A percentile compares a stretch with the other conserved stretches of the same genome.
phyloP scores from a whole-genome alignment of 2,113 vertebrate genomes.

The Abramis brama region DNA sequence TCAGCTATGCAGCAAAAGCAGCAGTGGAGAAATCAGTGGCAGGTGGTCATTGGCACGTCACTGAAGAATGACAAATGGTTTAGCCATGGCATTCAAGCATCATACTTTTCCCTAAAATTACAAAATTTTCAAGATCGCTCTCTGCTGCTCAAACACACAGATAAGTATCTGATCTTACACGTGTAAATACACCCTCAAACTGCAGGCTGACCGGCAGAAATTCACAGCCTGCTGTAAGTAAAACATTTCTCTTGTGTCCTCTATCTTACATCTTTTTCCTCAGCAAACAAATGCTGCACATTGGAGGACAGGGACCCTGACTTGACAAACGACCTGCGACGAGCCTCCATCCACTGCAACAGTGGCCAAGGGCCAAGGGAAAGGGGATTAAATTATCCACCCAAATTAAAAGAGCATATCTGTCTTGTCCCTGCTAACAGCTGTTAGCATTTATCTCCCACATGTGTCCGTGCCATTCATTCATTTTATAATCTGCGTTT shows the following conservation, averaged over 20 bases:
- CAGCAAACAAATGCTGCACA: slow-evolving; percentile 62
- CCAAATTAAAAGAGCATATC: slow-evolving; percentile 76
- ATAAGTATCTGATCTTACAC: slow-evolving; percentile 13
- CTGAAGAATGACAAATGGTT: slow-evolving; percentile 38
- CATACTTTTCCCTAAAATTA: slow-evolving; percentile 27
- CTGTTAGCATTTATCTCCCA: slow-evolving; percentile 59
- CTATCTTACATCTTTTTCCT: slow-evolving; percentile 38
- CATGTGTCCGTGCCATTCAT: slow-evolving; percentile 70
- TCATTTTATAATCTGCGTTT: slow-evolving; percentile 74
- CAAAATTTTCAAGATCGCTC: slow-evolving; percentile 21
- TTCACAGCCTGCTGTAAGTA: not conserved
- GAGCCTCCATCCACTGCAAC: slow-evolving; percentile 53
- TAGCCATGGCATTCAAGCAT: slow-evolving; percentile 4
- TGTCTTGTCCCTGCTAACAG: slow-evolving; percentile 67
- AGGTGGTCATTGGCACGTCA: slow-evolving; percentile 43
- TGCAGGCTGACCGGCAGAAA: not conserved
- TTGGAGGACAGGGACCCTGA: slow-evolving; percentile 59
- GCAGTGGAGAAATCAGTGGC: slow-evolving; percentile 16
- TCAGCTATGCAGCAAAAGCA: slow-evolving; percentile 15
- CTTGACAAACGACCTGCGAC: slow-evolving; percentile 65
- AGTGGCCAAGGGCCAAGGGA: slow-evolving; percentile 69
- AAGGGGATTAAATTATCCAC: slow-evolving; percentile 76
- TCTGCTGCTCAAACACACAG: slow-evolving; percentile 16
- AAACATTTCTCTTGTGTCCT: not conserved
- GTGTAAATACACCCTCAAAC: not conserved